Base-by-base conservation (phyloP, 2,113 vertebrate species). In the Cynopterus brachyotis region DNA sequence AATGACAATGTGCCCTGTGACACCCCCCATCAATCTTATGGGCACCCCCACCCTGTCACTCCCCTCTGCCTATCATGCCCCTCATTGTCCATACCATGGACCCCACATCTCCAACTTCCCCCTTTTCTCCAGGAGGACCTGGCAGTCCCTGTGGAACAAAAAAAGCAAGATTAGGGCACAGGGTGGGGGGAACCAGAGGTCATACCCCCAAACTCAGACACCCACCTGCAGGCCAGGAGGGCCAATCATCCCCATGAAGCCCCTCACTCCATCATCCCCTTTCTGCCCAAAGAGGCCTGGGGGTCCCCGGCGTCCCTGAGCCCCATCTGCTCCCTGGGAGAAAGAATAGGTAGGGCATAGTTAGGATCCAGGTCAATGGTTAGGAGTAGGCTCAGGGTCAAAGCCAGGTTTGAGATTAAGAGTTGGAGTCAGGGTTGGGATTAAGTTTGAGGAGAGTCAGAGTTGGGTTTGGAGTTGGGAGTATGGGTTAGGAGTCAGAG, bases 231-330 rank as follows among this genome's bases (percentile, higher is more conserved):
- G 98, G 75, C 99, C 99, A 28, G 97, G 92, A 53, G 99, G 99
- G 9, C 99, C 99, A 1, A 95, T 97, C 13, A 97, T 73, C 12
- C 99, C 99, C 42, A 98, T 98, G 53, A 99, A 99, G 55, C 99
- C 99, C 91, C 99, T 98, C 0, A 84, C 55, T 82, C 99, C 99
- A 90, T 99, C 99, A 50, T 99, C 99, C 92, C 99, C 99, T 97
- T 99, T 99, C 59, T 99, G 98, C 2, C 99, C 99, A 2, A 99
- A 98, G 99, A 99, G 99, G 30, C 99, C 99, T 92, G 99, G 99
- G 96, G 99, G 99, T 72, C 99, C 99, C 28, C 99, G 98, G 67
- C 98, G 99, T 10, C 99, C 99, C 53, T 98, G 98, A 82, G 99
- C 99, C 13, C 99, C 99, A 1, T 99, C 99, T 8, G 97, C 97